These are phyloP conservation scores for Stylophora pistillata DNA, from an alignment of 64 coral and sea anemone genomes.

Conservation along the genomic window DNA sequence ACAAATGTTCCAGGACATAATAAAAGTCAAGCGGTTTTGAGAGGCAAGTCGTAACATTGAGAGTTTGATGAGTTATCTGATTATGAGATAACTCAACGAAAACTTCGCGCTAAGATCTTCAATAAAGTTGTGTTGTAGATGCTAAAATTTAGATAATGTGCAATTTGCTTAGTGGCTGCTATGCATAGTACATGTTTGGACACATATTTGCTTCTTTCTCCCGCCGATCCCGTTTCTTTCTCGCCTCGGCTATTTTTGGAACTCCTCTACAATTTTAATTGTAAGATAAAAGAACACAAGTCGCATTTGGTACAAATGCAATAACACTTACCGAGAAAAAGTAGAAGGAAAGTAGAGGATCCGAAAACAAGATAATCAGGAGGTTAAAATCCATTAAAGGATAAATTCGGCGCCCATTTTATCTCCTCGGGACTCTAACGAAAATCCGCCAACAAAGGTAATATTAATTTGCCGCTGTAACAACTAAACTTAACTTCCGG, in stretches of 20 bases:
- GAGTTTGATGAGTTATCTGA: neutral
- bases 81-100: neutral
- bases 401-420: neutral
- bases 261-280: too few species aligned
- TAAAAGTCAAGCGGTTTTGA: neutral
- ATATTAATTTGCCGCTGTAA: constrained; percentile 1
- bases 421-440: neutral
- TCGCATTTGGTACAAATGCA: neutral
- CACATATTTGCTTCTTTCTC: neutral
- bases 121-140: neutral
- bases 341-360: neutral
- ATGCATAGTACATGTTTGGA: too few species aligned
- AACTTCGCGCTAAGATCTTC: neutral
- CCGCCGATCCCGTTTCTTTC: neutral
- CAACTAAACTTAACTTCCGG: neutral
- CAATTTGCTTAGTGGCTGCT: neutral
- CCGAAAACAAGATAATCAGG: neutral
- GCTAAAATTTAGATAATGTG: neutral
- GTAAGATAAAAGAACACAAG: too few species aligned
- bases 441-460: neutral
- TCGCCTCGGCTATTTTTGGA: too few species aligned
- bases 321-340: neutral
- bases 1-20: neutral
- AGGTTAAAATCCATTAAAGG: neutral
- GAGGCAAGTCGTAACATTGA: neutral